Conservation (phyloP, 2,888 invertebrate genomes). For the Parnassius smintheus region DNA sequence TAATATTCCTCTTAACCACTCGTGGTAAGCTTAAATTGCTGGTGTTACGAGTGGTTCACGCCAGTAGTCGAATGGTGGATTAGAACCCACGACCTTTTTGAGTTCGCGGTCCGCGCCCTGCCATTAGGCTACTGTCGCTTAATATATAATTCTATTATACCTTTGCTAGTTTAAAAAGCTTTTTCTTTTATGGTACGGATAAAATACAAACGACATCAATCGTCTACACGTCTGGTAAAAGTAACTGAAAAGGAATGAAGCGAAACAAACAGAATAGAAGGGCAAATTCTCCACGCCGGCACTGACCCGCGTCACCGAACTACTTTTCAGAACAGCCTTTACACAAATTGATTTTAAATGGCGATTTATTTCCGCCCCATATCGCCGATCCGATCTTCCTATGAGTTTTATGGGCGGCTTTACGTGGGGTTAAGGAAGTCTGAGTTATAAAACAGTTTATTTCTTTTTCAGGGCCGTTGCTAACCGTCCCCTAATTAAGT, state of each 20-base stretch:
- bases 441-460: slow-evolving; percentile 78
- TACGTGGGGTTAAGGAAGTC: slow-evolving; percentile 75
- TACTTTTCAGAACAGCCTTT: slow-evolving; percentile 69
- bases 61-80: too few species aligned
- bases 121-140: too few species aligned
- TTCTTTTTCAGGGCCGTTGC: slow-evolving; percentile 68
- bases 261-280: slow-evolving; percentile 30
- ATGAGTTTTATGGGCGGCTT: slow-evolving; percentile 77
- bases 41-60: too few species aligned
- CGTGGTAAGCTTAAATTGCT: too few species aligned
- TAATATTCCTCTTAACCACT: too few species aligned
- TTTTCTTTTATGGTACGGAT: neutral
- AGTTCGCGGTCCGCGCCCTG: too few species aligned
- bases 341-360: slow-evolving; percentile 82
- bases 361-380: slow-evolving; percentile 81
- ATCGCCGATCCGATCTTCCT: slow-evolving; percentile 78
- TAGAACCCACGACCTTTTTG: too few species aligned
- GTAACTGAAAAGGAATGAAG: slow-evolving; percentile 29
- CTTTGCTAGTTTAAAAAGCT: too few species aligned
- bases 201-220: neutral
- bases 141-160: too few species aligned
- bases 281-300: slow-evolving; percentile 28
- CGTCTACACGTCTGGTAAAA: slow-evolving; percentile 20
- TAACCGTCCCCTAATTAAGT: slow-evolving; percentile 64
- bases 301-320: slow-evolving; percentile 55